phyloP scores from a whole-genome alignment of 2,888 invertebrate genomes.

The Ophonus ardosiacus region DNA sequence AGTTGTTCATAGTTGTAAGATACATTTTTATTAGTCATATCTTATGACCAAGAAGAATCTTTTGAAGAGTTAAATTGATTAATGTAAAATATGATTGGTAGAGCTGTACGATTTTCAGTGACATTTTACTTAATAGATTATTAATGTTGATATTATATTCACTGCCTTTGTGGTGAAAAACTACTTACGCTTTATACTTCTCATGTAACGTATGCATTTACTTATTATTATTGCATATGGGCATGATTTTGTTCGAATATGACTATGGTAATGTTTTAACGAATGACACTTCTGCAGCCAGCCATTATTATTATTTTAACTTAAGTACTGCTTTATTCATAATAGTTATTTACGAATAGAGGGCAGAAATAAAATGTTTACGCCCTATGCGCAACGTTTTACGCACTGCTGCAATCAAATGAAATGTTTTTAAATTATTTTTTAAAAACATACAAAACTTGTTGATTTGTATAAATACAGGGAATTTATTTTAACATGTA shows the following conservation, averaged over 20 bases:
- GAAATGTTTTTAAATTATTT: too few species aligned
- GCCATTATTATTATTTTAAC: neutral
- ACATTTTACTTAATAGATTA: constrained; percentile 45
- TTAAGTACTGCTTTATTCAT: neutral
- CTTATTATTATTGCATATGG: constrained; percentile 45
- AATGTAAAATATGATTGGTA: constrained; percentile 35
- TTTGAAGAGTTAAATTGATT: constrained; percentile 37
- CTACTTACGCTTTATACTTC: constrained; percentile 46
- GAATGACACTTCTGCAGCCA: neutral
- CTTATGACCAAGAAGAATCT: constrained; percentile 55
- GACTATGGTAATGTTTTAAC: constrained; percentile 1
- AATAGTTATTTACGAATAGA: too few species aligned
- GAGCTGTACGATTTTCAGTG: constrained; percentile 38
- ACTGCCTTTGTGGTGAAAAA: constrained; percentile 46
- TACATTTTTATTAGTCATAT: constrained; percentile 53
- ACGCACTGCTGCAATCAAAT: too few species aligned
- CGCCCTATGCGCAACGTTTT: too few species aligned
- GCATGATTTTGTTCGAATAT: constrained; percentile 37
- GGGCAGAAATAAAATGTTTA: too few species aligned
- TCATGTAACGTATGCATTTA: constrained; percentile 50
- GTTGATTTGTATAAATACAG: too few species aligned
- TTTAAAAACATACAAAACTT: too few species aligned
- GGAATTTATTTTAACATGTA: too few species aligned
- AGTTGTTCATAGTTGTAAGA: constrained; percentile 50
- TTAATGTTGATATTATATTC: constrained; percentile 50